A percentile compares a stretch with the other conserved stretches of the same genome.
Evolutionary conservation across 2,888 invertebrate species (phyloP).

Genomic region (Siphlonurus alternatus): DNA sequence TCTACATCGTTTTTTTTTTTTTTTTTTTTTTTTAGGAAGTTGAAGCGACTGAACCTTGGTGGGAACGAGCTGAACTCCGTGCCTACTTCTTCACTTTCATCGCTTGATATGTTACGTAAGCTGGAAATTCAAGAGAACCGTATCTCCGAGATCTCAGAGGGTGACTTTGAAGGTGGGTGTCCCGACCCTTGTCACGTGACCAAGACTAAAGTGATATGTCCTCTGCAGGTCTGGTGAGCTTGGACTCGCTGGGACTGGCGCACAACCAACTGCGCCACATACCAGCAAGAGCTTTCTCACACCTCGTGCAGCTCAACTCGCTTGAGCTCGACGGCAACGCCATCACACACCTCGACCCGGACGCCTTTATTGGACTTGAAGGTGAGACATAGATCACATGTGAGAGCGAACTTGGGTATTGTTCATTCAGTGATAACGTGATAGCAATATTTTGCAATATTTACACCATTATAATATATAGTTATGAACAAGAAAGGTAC

Average conservation of each 20-base stretch:
- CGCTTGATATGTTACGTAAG: constrained; percentile 63
- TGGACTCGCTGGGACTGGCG: constrained; percentile 71
- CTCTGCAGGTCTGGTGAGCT: constrained; percentile 56
- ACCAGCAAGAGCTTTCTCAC: constrained; percentile 66
- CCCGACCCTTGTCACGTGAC: too few species aligned
- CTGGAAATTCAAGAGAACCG: constrained; percentile 78
- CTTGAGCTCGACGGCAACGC: constrained; percentile 76
- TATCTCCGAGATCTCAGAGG: constrained; percentile 57
- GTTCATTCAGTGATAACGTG: too few species aligned
- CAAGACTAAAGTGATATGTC: too few species aligned
- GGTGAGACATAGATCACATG: too few species aligned
- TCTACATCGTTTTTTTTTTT: too few species aligned
- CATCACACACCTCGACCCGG: constrained; percentile 62
- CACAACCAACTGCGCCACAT: constrained; percentile 68
- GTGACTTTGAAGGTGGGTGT: constrained; percentile 67
- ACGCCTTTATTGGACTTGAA: constrained; percentile 75
- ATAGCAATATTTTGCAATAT: too few species aligned
- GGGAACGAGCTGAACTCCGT: constrained; percentile 61
- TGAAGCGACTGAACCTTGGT: constrained; percentile 70
- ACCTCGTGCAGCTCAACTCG: constrained; percentile 63
- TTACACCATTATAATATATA: too few species aligned
- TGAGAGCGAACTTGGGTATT: too few species aligned
- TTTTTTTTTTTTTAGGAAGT: constrained; percentile 39
- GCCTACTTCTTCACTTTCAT: constrained; percentile 64
- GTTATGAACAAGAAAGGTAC: too few species aligned